These are phyloP conservation scores for Eolophus roseicapilla DNA, from an alignment of 2,113 vertebrate species.

Conservation along the genomic window DNA sequence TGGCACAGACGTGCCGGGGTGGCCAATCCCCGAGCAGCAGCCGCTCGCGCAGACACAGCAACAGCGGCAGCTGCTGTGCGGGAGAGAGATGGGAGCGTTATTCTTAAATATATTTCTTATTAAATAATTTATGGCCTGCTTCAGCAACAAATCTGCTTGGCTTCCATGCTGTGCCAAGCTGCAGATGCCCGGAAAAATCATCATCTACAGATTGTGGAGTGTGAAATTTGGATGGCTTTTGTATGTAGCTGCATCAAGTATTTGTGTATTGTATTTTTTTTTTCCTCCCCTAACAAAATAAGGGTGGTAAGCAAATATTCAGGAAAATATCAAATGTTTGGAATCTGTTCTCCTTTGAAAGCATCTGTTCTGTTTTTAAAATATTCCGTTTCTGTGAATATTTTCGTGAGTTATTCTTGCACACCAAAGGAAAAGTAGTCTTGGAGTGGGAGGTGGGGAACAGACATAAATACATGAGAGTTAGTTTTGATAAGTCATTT, in stretches of 20 bases:
- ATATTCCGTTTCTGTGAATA: constrained; percentile 1
- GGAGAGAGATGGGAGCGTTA: background rate
- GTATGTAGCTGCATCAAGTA: constrained; percentile 47
- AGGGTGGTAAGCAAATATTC: constrained; percentile 57
- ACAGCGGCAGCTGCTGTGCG: constrained; percentile 41
- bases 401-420: constrained; percentile 49
- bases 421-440: constrained; percentile 9
- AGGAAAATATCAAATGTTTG: constrained; percentile 61
- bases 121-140: constrained; percentile 61
- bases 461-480: constrained; percentile 17
- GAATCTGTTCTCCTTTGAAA: constrained; percentile 57
- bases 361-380: constrained; percentile 63
- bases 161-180: constrained; percentile 66
- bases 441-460: constrained; percentile 12
- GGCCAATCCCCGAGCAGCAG: constrained; percentile 35
- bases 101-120: constrained; percentile 62
- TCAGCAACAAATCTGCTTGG: constrained; percentile 67
- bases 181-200: constrained; percentile 64
- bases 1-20: background rate
- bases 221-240: constrained; percentile 68
- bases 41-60: constrained; percentile 13
- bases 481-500: background rate
- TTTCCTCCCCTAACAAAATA: constrained; percentile 2
- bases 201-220: constrained; percentile 65
- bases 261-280: constrained; percentile 60